Percentiles rank a stretch among this genome's conserved stretches.
Conservation (phyloP, 2,113 vertebrate species). For the Scalopus aquaticus region DNA sequence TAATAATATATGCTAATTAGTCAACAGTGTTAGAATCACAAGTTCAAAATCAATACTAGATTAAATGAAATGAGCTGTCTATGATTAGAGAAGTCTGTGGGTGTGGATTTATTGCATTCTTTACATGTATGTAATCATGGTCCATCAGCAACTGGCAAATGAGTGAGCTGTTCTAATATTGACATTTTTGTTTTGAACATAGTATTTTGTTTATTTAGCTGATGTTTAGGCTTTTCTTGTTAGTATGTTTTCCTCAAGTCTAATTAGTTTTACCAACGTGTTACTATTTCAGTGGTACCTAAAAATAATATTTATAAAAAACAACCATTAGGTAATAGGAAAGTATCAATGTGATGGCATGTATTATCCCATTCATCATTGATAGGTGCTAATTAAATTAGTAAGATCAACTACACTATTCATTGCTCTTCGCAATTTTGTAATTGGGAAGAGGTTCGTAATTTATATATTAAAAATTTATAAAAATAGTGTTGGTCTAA, state of each 20-base stretch:
- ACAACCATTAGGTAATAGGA: not conserved
- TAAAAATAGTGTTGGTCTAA: constrained; percentile 37
- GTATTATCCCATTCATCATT: not conserved
- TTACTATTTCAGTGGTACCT: not conserved
- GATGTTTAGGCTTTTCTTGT: not conserved
- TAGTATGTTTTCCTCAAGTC: not conserved
- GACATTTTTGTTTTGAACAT: constrained; percentile 1
- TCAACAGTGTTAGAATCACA: not conserved
- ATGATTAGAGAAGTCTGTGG: not conserved
- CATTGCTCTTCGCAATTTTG: constrained; percentile 13
- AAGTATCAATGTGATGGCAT: not conserved
- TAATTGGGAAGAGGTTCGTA: constrained; percentile 1
- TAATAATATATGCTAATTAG: not conserved
- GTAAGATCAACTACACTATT: not conserved
- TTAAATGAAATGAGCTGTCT: not conserved
- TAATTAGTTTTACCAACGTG: constrained; percentile 27
- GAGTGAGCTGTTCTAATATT: not conserved
- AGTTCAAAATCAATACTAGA: not conserved
- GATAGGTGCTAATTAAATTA: not conserved
- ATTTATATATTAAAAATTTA: constrained; percentile 30
- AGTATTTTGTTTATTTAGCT: not conserved
- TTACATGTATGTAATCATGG: not conserved
- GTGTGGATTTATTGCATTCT: not conserved
- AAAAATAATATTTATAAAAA: not conserved
- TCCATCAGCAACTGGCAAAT: not conserved